Evolutionary conservation across 2,113 vertebrate genomes (phyloP), one percentile per base, ranked within the genome.

Genomic region (Pampusana beccarii): DNA sequence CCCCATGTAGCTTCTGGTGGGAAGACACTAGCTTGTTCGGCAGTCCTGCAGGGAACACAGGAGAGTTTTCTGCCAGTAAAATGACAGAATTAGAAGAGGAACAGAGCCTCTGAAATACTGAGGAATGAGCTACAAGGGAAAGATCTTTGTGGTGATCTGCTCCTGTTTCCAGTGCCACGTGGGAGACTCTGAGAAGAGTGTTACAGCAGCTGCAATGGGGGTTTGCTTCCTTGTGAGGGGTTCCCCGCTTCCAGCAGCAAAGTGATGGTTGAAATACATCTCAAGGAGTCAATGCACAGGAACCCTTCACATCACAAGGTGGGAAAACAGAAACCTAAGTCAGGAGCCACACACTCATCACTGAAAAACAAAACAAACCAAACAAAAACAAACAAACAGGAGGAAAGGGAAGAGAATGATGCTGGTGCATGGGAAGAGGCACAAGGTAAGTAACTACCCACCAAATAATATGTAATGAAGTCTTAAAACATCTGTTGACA

Each of bases 301-400:
- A 78, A 19, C n/a, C 6, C 21, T 57, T 86, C 36, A 18, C 9
- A 46, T 48, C 29, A 54, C 61, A 71, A 71, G 38, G 40, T 6
- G 38, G 24, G 12, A 79, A 81, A 82, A 66, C 24, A 50, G 60
- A 80, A 81, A 86, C 4, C 23, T 36, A 42, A 60, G 24, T 33
- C 15, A 85, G 33, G 12, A 90, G 5, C 18, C 21, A 11, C 1
- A 1, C 0, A 1, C 8, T 53, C 33, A 51, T 36, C 23, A 74
- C 12, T 34, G 70, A 71, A 36, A 57, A 46, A 9, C 0, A 14
- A 38, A 31, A 42, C 7, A 36, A 36, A 42, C 25, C 2, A 14
- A 15, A 44, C 4, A 8, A 3, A 7, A 28, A 26, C 14, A 16
- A 7, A 25, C 28, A 72, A 38, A 38, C 38, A 38, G 16, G 44